Evolutionary conservation across 37 sponge, comb jelly and placozoan genomes (phyloP).

Genomic region (Chondrosia reniformis): DNA sequence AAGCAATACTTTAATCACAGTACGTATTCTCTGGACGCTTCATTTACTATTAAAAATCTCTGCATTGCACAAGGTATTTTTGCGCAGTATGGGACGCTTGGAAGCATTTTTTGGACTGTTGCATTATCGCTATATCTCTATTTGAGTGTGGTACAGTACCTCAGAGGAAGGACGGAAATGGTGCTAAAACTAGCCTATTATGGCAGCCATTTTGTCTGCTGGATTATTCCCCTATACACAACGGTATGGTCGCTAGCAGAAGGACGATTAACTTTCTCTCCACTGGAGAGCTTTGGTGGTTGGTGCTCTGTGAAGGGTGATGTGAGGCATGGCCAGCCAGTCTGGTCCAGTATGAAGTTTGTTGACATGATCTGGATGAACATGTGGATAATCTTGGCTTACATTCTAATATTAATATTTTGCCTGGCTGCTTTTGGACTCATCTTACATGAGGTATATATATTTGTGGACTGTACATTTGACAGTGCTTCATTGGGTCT

Average conservation of each 20-base stretch:
- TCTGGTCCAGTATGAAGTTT: background rate
- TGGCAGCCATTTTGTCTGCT: slow-evolving; percentile 33
- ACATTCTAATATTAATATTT: slow-evolving; percentile 1
- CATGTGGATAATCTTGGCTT: background rate
- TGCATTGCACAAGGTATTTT: slow-evolving; percentile 58
- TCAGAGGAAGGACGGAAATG: background rate
- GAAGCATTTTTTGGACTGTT: slow-evolving; percentile 64
- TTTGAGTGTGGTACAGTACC: slow-evolving; percentile 12
- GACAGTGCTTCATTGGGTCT: too few species aligned
- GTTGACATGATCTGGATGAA: background rate
- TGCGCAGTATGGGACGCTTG: slow-evolving; percentile 52
- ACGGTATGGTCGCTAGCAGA: slow-evolving; percentile 35
- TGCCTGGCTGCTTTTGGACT: background rate
- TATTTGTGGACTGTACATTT: too few species aligned
- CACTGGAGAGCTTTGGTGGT: slow-evolving; percentile 53
- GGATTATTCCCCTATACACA: slow-evolving; percentile 36
- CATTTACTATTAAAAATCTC: background rate
- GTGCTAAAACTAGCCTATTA: background rate
- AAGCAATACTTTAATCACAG: slow-evolving; percentile 17
- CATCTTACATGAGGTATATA: background rate
- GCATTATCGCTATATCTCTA: slow-evolving; percentile 52
- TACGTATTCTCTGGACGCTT: background rate
- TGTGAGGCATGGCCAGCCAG: background rate
- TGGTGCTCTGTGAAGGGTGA: slow-evolving; percentile 41
- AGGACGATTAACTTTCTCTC: slow-evolving; percentile 44